Evolutionary conservation across 2,888 invertebrate species (phyloP), one percentile per base, ranked within the genome.

Genomic region (Criorhina ranunculi): DNA sequence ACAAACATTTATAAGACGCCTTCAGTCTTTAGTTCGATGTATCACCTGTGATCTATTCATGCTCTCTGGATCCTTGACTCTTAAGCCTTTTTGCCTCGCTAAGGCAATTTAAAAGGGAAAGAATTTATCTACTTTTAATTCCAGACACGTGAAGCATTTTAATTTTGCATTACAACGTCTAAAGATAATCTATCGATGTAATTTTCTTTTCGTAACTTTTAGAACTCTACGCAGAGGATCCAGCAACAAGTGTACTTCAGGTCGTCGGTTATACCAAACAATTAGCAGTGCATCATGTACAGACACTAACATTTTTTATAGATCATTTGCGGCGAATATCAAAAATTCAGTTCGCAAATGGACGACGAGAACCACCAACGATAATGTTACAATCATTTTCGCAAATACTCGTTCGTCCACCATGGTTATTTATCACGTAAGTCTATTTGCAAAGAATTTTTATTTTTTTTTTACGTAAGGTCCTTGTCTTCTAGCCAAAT

Each of bases 381-480:
- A 93, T 94, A 80, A 93, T 96, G 64, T 93, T 95, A 59, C 95
- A 95, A 91, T 95, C 94, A 53, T 93, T 96, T 88, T 95, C 95
- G 91, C 95, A 95, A 89, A 94, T 96, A 87, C 93, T 96, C 62
- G 92, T 96, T 49, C 92, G 96, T 82, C 96, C 96, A 17, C 95
- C 95, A 5, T 96, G 95, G 96, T 95, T 95, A 89, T 93, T 94
- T 88, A 95, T 96, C 87, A 94, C 95, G 95, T 95, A 93, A 93
- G 94, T 73, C 19, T 33, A 37, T 29, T 9, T 0, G 37, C 29
- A 15, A 31, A 4, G 19, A 33, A 9, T 12, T 51, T 15, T 0
- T 49, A 19, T 66, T 44, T 55, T 66, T 44, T 55, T 42, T 51
- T 75, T 37, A 78, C 73, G 3, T 60, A 24, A 29, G 53, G 35